Percentiles rank a stretch among this genome's conserved stretches.
Evolutionary conservation across 1,140 invertebrate genomes (phyloP).

Genomic region (Brachionus manjavacas): DNA sequence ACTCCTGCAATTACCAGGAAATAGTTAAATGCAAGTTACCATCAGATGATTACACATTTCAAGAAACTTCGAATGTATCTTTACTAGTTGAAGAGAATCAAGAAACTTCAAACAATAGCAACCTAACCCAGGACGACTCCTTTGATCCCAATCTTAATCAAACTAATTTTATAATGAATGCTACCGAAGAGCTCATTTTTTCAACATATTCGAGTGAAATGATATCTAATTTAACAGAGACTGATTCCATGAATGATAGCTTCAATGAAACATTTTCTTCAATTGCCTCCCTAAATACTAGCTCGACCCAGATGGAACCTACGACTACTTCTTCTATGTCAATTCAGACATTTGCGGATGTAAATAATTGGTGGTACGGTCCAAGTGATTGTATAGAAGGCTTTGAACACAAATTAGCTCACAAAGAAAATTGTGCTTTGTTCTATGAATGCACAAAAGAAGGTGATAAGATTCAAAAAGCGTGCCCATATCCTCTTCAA

Average conservation of each 20-base stretch:
- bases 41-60: not conserved
- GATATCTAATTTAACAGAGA: not conserved
- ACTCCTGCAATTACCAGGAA: constrained; percentile 32
- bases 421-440: constrained; percentile 20
- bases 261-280: not conserved
- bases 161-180: not conserved
- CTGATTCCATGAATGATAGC: not conserved
- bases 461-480: constrained; percentile 7
- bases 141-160: not conserved
- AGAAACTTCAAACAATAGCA: not conserved
- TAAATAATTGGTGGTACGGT: not conserved
- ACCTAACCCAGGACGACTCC: not conserved
- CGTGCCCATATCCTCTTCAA: constrained; percentile 34
- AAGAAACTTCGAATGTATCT: not conserved
- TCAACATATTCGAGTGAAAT: not conserved
- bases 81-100: not conserved
- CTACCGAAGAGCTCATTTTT: not conserved
- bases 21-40: not conserved
- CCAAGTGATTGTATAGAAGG: constrained; percentile 34
- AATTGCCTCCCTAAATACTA: not conserved
- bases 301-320: not conserved
- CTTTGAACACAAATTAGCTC: constrained; percentile 7
- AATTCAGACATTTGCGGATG: not conserved
- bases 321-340: not conserved
- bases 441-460: not conserved